A percentile compares a stretch with the other conserved stretches of the same genome.
phyloP scores from a whole-genome alignment of 2,888 invertebrate species.

The Kuschelorhynchus macadamiae region DNA sequence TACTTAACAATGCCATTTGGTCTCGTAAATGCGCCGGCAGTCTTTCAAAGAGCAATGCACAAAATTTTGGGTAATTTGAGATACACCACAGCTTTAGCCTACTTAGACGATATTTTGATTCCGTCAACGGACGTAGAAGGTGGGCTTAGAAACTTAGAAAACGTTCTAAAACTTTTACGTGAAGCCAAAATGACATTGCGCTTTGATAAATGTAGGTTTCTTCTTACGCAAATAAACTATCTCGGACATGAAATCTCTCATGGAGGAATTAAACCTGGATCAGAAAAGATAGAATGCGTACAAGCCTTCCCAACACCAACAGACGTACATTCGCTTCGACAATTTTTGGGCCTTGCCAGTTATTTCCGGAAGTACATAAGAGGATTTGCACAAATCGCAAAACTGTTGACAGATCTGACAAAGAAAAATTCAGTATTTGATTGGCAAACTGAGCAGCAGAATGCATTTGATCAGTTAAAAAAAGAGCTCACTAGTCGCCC shows the following conservation, averaged over 20 bases:
- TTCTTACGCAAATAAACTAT: too few species aligned
- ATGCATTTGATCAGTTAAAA: not conserved
- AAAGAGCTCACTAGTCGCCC: not conserved
- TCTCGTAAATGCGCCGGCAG: slow-evolving; percentile 56
- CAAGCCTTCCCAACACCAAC: slow-evolving; percentile 11
- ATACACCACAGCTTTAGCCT: slow-evolving; percentile 4
- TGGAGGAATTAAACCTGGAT: slow-evolving; percentile 14
- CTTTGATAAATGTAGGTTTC: slow-evolving; percentile 32
- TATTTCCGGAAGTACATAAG: too few species aligned
- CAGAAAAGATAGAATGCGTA: slow-evolving; percentile 5
- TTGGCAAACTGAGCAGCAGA: slow-evolving; percentile 1
- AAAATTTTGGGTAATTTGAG: slow-evolving; percentile 3
- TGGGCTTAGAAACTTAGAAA: slow-evolving; percentile 31
- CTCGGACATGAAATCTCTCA: slow-evolving; percentile 46
- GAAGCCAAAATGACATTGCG: slow-evolving; percentile 31
- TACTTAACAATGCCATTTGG: slow-evolving; percentile 60
- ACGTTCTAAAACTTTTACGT: slow-evolving; percentile 22
- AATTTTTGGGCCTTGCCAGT: slow-evolving; percentile 18
- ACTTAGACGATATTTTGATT: slow-evolving; percentile 42
- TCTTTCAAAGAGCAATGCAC: slow-evolving; percentile 31
- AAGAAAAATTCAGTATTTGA: slow-evolving; percentile 1
- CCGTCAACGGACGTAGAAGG: slow-evolving; percentile 34
- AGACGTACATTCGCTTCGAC: slow-evolving; percentile 17
- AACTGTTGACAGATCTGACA: not conserved
- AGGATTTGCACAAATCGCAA: not conserved